A percentile compares a stretch with the other conserved stretches of the same genome.
These are phyloP conservation scores for Apodemia hepburni DNA, from an alignment of 2,888 invertebrate genomes.

Conservation along the genomic window DNA sequence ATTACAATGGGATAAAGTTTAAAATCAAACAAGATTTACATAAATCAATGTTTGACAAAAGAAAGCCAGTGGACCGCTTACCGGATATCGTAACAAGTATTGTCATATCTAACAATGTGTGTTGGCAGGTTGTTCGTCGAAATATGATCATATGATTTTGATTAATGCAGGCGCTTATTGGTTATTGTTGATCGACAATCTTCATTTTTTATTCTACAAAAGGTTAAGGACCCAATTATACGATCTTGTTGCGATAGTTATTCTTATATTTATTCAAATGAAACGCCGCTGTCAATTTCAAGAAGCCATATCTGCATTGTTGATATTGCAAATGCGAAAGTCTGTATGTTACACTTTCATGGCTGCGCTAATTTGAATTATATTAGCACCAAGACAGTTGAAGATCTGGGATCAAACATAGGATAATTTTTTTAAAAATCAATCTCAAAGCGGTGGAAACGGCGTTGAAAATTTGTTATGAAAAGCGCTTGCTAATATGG, in stretches of 20 bases:
- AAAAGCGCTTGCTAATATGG: too few relatives aligned
- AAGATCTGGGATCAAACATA: too few relatives aligned
- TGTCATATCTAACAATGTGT: slow-evolving; percentile 47
- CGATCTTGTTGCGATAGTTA: not conserved
- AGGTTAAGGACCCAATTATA: slow-evolving; percentile 9
- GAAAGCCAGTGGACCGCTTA: slow-evolving; percentile 67
- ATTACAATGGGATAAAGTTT: slow-evolving; percentile 30
- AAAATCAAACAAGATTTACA: slow-evolving; percentile 25
- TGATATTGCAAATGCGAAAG: too few relatives aligned
- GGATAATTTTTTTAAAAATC: too few relatives aligned
- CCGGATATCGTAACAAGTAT: slow-evolving; percentile 49
- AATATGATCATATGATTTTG: slow-evolving; percentile 20
- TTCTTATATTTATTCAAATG: not conserved
- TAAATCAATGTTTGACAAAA: slow-evolving; percentile 42
- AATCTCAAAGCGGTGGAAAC: too few relatives aligned
- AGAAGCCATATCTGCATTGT: too few relatives aligned
- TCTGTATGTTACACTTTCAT: too few relatives aligned
- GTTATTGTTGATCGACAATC: slow-evolving; percentile 6
- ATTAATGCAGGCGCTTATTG: slow-evolving; percentile 11
- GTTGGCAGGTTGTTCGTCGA: slow-evolving; percentile 45
- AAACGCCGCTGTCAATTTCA: too few relatives aligned
- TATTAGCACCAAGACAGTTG: too few relatives aligned
- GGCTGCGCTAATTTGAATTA: too few relatives aligned
- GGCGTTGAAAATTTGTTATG: too few relatives aligned
- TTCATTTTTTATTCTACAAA: not conserved